phyloP scores from a whole-genome alignment of 2,113 vertebrate species.

The Mesoclemmys tuberculata region DNA sequence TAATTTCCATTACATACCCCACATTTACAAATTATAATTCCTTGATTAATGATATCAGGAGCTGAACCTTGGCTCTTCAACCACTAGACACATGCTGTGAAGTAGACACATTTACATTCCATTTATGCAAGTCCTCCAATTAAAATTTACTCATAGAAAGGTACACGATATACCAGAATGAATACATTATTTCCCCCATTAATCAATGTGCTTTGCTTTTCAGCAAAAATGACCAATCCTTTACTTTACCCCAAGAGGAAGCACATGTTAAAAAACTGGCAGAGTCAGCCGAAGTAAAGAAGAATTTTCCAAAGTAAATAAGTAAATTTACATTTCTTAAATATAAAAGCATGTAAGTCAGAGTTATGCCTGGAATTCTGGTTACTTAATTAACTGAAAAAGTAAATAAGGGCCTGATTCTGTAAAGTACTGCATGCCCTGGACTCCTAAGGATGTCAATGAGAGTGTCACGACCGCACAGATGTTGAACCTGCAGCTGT shows the following conservation, averaged over 20 bases:
- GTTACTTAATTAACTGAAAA: background rate
- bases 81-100: slow-evolving; percentile 34
- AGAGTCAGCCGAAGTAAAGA: background rate
- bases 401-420: rapidly evolving
- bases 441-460: background rate
- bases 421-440: background rate
- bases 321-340: background rate
- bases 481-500: background rate
- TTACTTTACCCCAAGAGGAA: background rate
- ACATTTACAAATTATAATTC: slow-evolving; percentile 49
- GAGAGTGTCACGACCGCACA: background rate
- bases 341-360: background rate
- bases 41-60: slow-evolving; percentile 66
- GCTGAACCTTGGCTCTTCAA: slow-evolving; percentile 54
- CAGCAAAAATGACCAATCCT: background rate
- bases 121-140: slow-evolving; percentile 52
- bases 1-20: slow-evolving; percentile 59
- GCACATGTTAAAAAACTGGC: background rate
- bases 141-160: slow-evolving; percentile 47
- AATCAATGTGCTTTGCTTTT: slow-evolving; percentile 29
- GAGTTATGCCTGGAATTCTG: background rate
- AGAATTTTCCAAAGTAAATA: background rate
- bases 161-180: slow-evolving; percentile 23
- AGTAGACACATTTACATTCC: slow-evolving; percentile 60
- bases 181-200: slow-evolving; percentile 52